Evolutionary conservation across 2,888 invertebrate species (phyloP), one percentile per base, ranked within the genome.

Genomic region (Apamea crenata): DNA sequence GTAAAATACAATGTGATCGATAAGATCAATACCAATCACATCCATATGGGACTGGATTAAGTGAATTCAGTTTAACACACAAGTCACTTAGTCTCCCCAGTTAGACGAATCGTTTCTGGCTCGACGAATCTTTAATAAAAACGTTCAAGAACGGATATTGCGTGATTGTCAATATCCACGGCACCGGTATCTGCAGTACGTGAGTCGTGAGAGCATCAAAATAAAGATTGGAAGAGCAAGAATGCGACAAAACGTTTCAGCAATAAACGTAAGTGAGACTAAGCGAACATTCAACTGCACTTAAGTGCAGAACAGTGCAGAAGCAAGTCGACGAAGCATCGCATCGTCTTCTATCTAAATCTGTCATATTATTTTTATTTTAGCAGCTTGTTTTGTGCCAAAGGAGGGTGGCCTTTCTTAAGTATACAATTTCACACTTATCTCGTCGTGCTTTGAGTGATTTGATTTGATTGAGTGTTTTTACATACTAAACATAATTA

Each of bases 261-360:
- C 72, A 61, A 73, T 85, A 73, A 59, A 78, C 66, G 14, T 70
- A 59, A 74, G 70, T 67, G 50, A 59, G 47, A 81, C 61, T 72
- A 66, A 75, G 73, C 36, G 74, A 77, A 72, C 63, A 72, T 84
- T 77, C 66, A 61, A 73, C 16, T 73, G 78, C 56, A 69, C 59
- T 74, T 66, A 36, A 72, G 68, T 53, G 47, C 25, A 63, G 32
- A 76, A 47, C 40, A 66, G 56, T 56, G 56, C 50, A 56, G 12
- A 40, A 70, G 53, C 16, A 56, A 65, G 29, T 59, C 66, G 59
- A 53, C 44, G 63, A 50, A 66, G 68, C 29, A 40, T 74, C n/a
- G 25, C 53, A n/a, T 50, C 25, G 73, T 32, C 21, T 61, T n/a
- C 56, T 18, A 16, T 56, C 72, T 14, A 16, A 73, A 78, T 61